Base-by-base conservation (phyloP, 2,888 invertebrate species). In the Podotricha telesiphe region DNA sequence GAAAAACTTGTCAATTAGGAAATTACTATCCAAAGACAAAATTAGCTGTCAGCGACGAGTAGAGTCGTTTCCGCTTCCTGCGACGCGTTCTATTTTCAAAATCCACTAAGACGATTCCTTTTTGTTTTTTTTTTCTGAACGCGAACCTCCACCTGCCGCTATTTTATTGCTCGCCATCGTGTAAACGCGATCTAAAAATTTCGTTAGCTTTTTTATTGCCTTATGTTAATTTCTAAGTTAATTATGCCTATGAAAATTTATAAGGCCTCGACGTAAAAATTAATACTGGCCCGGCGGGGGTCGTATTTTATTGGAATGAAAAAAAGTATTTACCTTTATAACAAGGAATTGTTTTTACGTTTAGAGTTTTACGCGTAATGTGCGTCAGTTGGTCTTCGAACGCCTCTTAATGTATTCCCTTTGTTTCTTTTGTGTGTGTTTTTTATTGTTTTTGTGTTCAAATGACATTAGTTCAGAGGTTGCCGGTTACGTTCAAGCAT, bases 181-280 rank as follows among this genome's bases (percentile, higher is more conserved):
- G 87, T 88, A 87, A 87, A 86, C 82, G 86, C 81, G 86, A 84
- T 88, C 88, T 88, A 91, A 91, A 88, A 91, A 88, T 91, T 91
- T 89, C 87, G 91, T 93, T 91, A 87, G 84, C 80, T 82, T 86
- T 85, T 93, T 92, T 92, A 92, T 91, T 83, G 84, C 86, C 82
- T 86, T 91, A 92, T 92, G 93, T 91, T 92, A 93, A 93, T 93
- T 92, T 88, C 88, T 88, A 88, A 91, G 84, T 85, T 93, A 93
- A 93, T 93, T 91, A 92, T 89, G 87, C 85, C 90, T 87, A 91
- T 89, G 92, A 91, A 91, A 91, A 91, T 92, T 82, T 91, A 92
- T 91, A 89, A 90, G 88, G 82, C 80, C 75, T 68, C 76, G 81
- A 80, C 81, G 85, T 82, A 85, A 85, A 83, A 89, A 91, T 91